Percentiles rank a stretch among this genome's conserved stretches.
Conservation (phyloP, 1,140 invertebrate species). For the Drosophila melanogaster region Release_6_plus_ISO1_MT NT_033777.3:22871001-22871500, state of each 20-base stretch:
- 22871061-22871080: not conserved
- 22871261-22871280: slow-evolving; percentile 58
- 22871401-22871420: slow-evolving; percentile 35
- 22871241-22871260: slow-evolving; percentile 19
- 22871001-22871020: not conserved
- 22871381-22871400: slow-evolving; percentile 17
- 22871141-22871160: slow-evolving; percentile 68
- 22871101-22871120: slow-evolving; percentile 26
- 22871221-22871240: slow-evolving; percentile 7
- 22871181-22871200: slow-evolving; percentile 18
- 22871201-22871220: slow-evolving; percentile 16
- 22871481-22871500: not conserved
- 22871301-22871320: slow-evolving; percentile 79
- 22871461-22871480: slow-evolving; percentile 8
- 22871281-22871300: slow-evolving; percentile 83
- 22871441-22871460: slow-evolving; percentile 15
- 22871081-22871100: slow-evolving; percentile 9
- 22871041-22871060: not conserved
- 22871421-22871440: slow-evolving; percentile 11
- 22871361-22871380: slow-evolving; percentile 58
- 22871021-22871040: not conserved
- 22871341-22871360: slow-evolving; percentile 43
- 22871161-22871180: slow-evolving; percentile 34
- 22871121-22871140: slow-evolving; percentile 80
- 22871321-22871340: slow-evolving; percentile 69